Percentiles rank a stretch among this genome's conserved stretches.
Conservation (phyloP, 2,888 invertebrate genomes). For the Asteroscopus sphinx region DNA sequence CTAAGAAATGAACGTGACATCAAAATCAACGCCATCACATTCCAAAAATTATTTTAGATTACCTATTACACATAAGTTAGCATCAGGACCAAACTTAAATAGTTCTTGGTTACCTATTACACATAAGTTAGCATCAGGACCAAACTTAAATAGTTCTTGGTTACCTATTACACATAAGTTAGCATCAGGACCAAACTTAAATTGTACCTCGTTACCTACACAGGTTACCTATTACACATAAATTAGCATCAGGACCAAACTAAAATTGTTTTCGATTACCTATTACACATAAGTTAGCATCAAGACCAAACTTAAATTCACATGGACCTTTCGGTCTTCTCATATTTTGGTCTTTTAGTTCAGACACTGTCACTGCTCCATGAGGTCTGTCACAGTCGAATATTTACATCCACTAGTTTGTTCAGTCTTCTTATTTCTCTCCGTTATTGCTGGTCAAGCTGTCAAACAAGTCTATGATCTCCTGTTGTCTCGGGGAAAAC, state of each 20-base stretch:
- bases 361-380: constrained; percentile 15
- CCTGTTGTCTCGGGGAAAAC: constrained; percentile 59
- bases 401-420: constrained; percentile 11
- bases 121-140: too few relatives aligned
- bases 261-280: too few relatives aligned
- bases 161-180: too few relatives aligned
- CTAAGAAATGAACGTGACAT: background rate
- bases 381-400: constrained; percentile 3
- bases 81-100: constrained; percentile 3
- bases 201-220: too few relatives aligned
- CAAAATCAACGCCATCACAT: constrained; percentile 1
- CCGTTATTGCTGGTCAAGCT: constrained; percentile 32
- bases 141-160: too few relatives aligned
- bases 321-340: constrained; percentile 1
- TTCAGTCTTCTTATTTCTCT: constrained; percentile 13
- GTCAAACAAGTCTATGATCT: constrained; percentile 72
- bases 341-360: background rate
- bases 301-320: too few relatives aligned
- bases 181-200: too few relatives aligned
- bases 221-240: too few relatives aligned
- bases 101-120: background rate
- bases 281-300: too few relatives aligned
- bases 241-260: too few relatives aligned
- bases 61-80: background rate
- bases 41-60: constrained; percentile 2